Conservation (phyloP, 1,140 invertebrate species). For the Drosophila leontia region DNA sequence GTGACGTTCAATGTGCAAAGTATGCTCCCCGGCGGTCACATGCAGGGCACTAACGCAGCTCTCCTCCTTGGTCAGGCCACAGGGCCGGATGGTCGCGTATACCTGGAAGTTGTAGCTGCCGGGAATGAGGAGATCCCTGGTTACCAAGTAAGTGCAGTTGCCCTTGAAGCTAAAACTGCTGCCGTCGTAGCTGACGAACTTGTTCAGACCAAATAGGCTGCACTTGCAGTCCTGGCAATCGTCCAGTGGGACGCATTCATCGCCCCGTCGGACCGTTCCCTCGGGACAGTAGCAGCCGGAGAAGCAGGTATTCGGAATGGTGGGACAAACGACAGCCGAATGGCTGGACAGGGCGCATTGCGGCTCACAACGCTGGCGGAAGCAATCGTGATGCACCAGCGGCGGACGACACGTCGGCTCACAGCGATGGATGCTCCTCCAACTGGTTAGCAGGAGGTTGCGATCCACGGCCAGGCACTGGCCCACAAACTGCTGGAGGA, state of each 20-base stretch:
- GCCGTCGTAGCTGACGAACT: slow-evolving; percentile 16
- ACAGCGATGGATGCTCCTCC: slow-evolving; percentile 18
- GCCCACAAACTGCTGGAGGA: slow-evolving; percentile 13
- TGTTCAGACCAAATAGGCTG: slow-evolving; percentile 9
- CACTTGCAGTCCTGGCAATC: slow-evolving; percentile 25
- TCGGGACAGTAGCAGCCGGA: slow-evolving; percentile 19
- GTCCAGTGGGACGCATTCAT: slow-evolving; percentile 8
- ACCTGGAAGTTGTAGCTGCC: slow-evolving; percentile 23
- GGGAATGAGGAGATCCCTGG: slow-evolving; percentile 14
- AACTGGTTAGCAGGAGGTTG: slow-evolving; percentile 5
- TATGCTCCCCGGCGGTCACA: slow-evolving; percentile 11
- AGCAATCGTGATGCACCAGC: slow-evolving; percentile 14
- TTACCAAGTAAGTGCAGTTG: slow-evolving; percentile 21
- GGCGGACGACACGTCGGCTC: slow-evolving; percentile 5
- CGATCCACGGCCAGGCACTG: slow-evolving; percentile 15
- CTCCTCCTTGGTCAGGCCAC: slow-evolving; percentile 8
- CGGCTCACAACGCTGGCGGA: slow-evolving; percentile 15
- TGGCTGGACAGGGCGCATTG: background rate
- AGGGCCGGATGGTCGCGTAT: slow-evolving; percentile 12
- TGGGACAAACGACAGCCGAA: slow-evolving; percentile 5
- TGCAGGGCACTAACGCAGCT: slow-evolving; percentile 3
- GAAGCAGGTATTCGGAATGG: slow-evolving; percentile 8
- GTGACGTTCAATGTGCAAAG: slow-evolving; percentile 7
- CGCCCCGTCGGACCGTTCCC: slow-evolving; percentile 11
- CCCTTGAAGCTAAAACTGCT: slow-evolving; percentile 21